Evolutionary conservation across 2,113 vertebrate species (phyloP), one percentile per base, ranked within the genome.

Genomic region (Irena cyanogastra): DNA sequence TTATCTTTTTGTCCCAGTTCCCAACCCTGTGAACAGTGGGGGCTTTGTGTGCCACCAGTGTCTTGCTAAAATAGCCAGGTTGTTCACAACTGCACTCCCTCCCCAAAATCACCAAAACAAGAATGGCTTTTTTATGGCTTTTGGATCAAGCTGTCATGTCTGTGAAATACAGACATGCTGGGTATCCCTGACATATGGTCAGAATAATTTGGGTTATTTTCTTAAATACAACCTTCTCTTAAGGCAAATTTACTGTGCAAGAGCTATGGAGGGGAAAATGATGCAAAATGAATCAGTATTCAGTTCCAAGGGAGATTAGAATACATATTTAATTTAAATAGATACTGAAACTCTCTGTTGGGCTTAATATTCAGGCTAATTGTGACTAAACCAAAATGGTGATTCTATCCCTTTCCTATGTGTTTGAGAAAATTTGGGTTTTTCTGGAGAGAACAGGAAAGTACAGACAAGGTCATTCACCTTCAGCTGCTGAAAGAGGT

Each of bases 1-100:
- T 96, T 95, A 90, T 91, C 94, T 93, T 85, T 86, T 64, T 76
- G 64, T 90, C 69, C 88, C 90, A 93, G 90, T 74, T 93, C 80
- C 63, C 86, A 87, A 10, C 4, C 31, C 76, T 69, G 75, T 24
- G 66, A 86, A 94, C 24, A 94, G 37, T 15, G 39, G 52, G 53
- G 76, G 16, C 10, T 53, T 75, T 87, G 45, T 70, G 45, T 66
- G 53, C 77, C 89, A 85, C 47, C 41, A 78, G 56, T 28, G 11
- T 16, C 63, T 66, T 83, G 81, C 78, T 76, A 60, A 96, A 70
- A 68, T 27, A 66, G 11, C 84, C 59, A 37, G 83, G 94, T 91
- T 83, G 66, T 56, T 94, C 89, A 57, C 66, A 68, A 33, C 7
- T 56, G 53, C 44, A 16, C 72, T 76, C 45, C 28, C 83, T 68